phyloP scores from a whole-genome alignment of 2,888 invertebrate species.

The Eilema caniola region DNA sequence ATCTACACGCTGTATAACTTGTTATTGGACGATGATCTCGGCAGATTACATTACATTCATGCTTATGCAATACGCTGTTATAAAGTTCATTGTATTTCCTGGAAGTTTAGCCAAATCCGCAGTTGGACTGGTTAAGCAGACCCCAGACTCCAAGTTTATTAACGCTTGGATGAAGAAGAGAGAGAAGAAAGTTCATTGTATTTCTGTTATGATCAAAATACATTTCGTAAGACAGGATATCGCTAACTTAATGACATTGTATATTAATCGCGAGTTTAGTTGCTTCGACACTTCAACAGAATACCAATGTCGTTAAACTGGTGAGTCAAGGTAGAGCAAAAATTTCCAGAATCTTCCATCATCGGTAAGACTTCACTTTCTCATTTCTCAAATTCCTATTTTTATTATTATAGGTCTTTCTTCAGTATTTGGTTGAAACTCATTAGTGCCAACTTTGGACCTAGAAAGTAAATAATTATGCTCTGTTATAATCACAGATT shows the following conservation, averaged over 20 bases:
- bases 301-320: constrained; percentile 29
- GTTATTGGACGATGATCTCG: background rate
- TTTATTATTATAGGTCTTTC: background rate
- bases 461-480: background rate
- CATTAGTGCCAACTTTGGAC: background rate
- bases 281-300: constrained; percentile 32
- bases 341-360: constrained; percentile 24
- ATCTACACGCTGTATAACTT: background rate
- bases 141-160: no score
- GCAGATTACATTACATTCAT: background rate
- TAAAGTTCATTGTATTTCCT: background rate
- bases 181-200: background rate
- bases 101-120: no score
- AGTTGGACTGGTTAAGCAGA: no score
- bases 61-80: background rate
- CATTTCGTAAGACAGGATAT: background rate
- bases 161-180: no score
- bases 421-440: background rate
- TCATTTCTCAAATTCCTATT: background rate
- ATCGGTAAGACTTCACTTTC: constrained; percentile 19
- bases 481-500: no score
- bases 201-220: background rate
- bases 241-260: background rate
- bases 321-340: constrained; percentile 33
- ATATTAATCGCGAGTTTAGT: constrained; percentile 28